Percentiles rank a stretch among this genome's conserved stretches.
Evolutionary conservation across 2,797 vertebrate genomes (phyloP).

Genomic region (Urocyon cinereoargenteus): DNA sequence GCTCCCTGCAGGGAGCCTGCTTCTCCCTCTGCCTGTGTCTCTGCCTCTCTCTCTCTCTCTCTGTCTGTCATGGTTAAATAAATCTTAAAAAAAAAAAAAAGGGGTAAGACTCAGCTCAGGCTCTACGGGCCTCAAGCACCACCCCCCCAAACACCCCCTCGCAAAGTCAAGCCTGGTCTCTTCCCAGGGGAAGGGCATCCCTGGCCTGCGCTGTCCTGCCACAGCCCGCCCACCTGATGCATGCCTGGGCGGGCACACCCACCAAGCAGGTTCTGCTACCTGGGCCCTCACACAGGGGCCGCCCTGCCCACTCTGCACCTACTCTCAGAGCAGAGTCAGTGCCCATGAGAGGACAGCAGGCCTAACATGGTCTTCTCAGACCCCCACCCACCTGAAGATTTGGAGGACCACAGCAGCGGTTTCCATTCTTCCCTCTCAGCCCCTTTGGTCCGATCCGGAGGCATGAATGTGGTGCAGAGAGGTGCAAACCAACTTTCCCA

Average conservation of each 20-base stretch:
- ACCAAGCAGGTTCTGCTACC: constrained; percentile 62
- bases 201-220: background rate
- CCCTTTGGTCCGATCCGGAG: background rate
- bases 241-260: constrained; percentile 56
- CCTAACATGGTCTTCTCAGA: background rate
- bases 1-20: too few species aligned
- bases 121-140: background rate
- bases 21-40: too few species aligned
- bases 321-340: background rate
- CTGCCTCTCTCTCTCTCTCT: too few species aligned
- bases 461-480: background rate
- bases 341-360: background rate
- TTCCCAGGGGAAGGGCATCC: background rate
- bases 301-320: background rate
- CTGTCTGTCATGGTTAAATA: too few species aligned
- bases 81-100: too few species aligned
- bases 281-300: background rate
- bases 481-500: background rate
- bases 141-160: background rate
- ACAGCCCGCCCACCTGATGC: background rate
- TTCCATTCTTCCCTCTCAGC: background rate
- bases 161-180: background rate
- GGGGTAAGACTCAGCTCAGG: too few species aligned
- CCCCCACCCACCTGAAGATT: too few species aligned
- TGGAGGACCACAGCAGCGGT: background rate